Percentiles rank a stretch among this genome's conserved stretches.
Evolutionary conservation across 1,140 invertebrate species (phyloP).

Genomic region (Drosophila saltans): DNA sequence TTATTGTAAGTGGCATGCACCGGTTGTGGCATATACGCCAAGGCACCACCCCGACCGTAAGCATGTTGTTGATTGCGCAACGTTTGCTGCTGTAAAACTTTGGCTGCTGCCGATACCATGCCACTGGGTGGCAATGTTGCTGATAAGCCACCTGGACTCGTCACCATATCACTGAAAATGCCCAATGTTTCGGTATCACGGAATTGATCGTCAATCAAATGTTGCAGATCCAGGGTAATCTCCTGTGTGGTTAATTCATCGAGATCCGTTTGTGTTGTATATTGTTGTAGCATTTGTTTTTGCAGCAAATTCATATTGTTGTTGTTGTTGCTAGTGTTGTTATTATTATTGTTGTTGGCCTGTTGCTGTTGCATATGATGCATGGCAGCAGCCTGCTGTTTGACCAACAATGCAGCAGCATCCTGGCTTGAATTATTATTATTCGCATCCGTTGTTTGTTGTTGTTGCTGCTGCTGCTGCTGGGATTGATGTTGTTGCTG

Average conservation of each 20-base stretch:
- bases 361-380: conserved; percentile 68
- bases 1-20: conserved; percentile 91
- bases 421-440: conserved; percentile 75
- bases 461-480: neutral
- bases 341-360: conserved; percentile 78
- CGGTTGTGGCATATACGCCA: conserved; percentile 95
- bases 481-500: conserved; percentile 72
- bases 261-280: conserved; percentile 89
- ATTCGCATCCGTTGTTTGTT: conserved; percentile 80
- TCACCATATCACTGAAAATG: conserved; percentile 91
- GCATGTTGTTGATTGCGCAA: conserved; percentile 75
- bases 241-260: conserved; percentile 94
- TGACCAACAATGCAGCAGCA: conserved; percentile 59
- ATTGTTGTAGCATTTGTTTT: conserved; percentile 86
- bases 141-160: conserved; percentile 85
- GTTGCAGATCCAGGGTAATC: conserved; percentile 93
- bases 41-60: conserved; percentile 86
- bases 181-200: conserved; percentile 88
- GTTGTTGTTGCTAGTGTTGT: conserved; percentile 70
- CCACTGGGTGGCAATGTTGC: conserved; percentile 83
- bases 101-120: conserved; percentile 81
- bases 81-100: conserved; percentile 80
- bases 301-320: conserved; percentile 79
- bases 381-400: conserved; percentile 67
- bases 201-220: conserved; percentile 95